Evolutionary conservation across 2,113 vertebrate species (phyloP).

Genomic region (Condylura cristata): DNA sequence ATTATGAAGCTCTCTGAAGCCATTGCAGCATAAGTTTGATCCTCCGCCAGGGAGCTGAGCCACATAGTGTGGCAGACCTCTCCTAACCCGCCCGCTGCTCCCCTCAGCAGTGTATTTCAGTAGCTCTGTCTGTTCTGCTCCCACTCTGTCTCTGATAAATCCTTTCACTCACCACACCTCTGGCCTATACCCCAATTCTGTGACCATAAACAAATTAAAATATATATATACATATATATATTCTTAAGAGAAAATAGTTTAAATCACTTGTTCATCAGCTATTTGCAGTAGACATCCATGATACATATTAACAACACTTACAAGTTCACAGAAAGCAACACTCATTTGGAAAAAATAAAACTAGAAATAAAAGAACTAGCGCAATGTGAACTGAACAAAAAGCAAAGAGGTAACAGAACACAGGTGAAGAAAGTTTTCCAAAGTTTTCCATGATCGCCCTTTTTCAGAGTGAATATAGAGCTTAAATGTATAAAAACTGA

Average conservation of each 20-base stretch:
- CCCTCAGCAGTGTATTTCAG: too few relatives aligned
- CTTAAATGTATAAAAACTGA: neutral
- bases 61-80: too few relatives aligned
- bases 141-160: too few relatives aligned
- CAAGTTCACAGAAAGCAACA: neutral
- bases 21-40: too few relatives aligned
- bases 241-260: neutral
- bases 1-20: too few relatives aligned
- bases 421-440: neutral
- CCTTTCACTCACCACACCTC: too few relatives aligned
- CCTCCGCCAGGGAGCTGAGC: too few relatives aligned
- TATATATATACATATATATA: too few relatives aligned
- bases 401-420: neutral
- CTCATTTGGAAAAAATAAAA: constrained; percentile 3
- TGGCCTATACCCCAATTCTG: too few relatives aligned
- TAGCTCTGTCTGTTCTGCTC: too few relatives aligned
- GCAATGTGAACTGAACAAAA: constrained; percentile 1
- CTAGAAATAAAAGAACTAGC: constrained; percentile 11
- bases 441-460: neutral
- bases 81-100: too few relatives aligned
- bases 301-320: neutral
- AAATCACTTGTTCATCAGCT: constrained; percentile 16
- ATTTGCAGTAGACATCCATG: neutral
- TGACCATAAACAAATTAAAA: too few relatives aligned
- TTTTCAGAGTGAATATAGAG: neutral